Conservation (phyloP, 2,797 vertebrate genomes). For the Harpagifer antarcticus region DNA sequence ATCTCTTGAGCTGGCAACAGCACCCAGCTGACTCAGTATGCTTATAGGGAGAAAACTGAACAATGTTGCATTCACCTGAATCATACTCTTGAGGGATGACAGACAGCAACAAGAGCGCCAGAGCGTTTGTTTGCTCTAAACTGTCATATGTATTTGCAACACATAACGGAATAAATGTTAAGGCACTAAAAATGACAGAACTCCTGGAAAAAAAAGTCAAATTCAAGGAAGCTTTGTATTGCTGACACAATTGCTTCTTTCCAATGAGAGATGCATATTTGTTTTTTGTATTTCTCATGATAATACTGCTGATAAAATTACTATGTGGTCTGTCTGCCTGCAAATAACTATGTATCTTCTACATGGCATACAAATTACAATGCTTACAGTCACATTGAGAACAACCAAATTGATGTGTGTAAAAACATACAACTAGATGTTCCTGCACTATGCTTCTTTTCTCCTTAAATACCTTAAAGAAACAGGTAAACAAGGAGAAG, state of each 20-base stretch:
- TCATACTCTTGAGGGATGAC: slow-evolving; percentile 46
- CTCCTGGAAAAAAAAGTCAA: slow-evolving; percentile 9
- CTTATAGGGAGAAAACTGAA: slow-evolving; percentile 48
- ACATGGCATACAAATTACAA: slow-evolving; percentile 11
- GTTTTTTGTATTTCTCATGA: slow-evolving; percentile 23
- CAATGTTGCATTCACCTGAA: slow-evolving; percentile 46
- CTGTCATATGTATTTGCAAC: slow-evolving; percentile 47
- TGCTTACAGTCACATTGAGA: slow-evolving; percentile 15
- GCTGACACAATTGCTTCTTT: slow-evolving; percentile 10
- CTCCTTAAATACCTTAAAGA: background rate
- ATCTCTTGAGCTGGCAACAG: slow-evolving; percentile 46
- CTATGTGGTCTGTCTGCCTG: slow-evolving; percentile 3
- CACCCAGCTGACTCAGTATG: slow-evolving; percentile 57
- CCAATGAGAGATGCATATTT: slow-evolving; percentile 21
- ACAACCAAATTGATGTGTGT: background rate
- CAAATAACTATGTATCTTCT: slow-evolving; percentile 10
- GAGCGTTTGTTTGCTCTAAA: slow-evolving; percentile 47
- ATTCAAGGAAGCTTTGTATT: background rate
- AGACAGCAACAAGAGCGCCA: slow-evolving; percentile 38
- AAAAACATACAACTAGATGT: background rate
- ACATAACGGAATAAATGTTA: slow-evolving; percentile 27
- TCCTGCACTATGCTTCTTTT: background rate
- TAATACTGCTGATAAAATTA: slow-evolving; percentile 21
- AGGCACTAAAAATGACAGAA: background rate
- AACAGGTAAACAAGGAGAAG: background rate